phyloP scores from a whole-genome alignment of 2,888 invertebrate genomes.

The Melanophora roralis region DNA sequence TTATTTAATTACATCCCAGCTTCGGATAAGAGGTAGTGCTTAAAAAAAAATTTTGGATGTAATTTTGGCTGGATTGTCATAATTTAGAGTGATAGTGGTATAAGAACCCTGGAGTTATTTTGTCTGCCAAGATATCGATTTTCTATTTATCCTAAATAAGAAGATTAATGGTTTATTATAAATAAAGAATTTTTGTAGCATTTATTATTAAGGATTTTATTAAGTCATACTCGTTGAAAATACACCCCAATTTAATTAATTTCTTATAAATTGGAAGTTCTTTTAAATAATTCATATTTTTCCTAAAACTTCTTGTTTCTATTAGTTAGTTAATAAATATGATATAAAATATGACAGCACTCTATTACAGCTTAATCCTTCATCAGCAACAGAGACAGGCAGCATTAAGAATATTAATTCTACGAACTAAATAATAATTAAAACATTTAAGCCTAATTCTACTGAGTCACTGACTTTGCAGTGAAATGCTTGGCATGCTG shows the following conservation, averaged over 20 bases:
- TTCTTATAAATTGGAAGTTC: too few relatives aligned
- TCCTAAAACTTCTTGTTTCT: not conserved
- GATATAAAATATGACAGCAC: not conserved
- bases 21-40: too few relatives aligned
- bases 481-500: slow-evolving; percentile 24
- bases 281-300: not conserved
- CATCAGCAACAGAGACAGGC: not conserved
- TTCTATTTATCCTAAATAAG: too few relatives aligned
- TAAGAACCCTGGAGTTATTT: too few relatives aligned
- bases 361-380: slow-evolving; percentile 28
- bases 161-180: too few relatives aligned
- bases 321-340: not conserved
- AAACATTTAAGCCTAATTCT: not conserved
- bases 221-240: not conserved
- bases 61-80: too few relatives aligned
- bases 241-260: not conserved
- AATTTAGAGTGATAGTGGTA: too few relatives aligned
- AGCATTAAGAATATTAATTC: slow-evolving; percentile 11
- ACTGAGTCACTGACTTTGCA: slow-evolving; percentile 19
- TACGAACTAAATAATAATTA: slow-evolving; percentile 1
- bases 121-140: too few relatives aligned
- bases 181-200: not conserved
- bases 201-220: not conserved
- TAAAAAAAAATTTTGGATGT: too few relatives aligned
- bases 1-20: too few relatives aligned